phyloP scores from a whole-genome alignment of 1,140 invertebrate species.

The Drosophila ironensis region DNA sequence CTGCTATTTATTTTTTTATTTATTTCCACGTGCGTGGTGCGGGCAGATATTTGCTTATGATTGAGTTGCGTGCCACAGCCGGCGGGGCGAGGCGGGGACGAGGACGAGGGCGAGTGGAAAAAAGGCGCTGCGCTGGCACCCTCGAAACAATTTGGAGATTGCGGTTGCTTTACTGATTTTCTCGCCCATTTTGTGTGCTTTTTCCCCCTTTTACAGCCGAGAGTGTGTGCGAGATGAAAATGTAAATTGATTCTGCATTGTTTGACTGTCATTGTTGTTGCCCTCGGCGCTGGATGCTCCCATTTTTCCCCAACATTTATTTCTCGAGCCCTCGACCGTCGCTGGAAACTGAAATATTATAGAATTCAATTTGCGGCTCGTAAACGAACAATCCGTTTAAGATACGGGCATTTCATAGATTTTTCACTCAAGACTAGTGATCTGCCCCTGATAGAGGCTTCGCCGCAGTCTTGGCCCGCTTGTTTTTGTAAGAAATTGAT shows the following conservation, averaged over 20 bases:
- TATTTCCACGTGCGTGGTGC: slow-evolving; percentile 48
- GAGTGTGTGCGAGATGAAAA: slow-evolving; percentile 66
- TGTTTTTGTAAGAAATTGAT: slow-evolving; percentile 64
- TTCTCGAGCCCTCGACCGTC: slow-evolving; percentile 4
- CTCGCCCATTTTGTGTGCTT: slow-evolving; percentile 63
- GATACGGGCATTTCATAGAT: not conserved
- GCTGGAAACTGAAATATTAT: slow-evolving; percentile 32
- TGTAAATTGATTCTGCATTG: slow-evolving; percentile 80
- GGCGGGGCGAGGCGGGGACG: too few species aligned
- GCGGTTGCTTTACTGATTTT: slow-evolving; percentile 80
- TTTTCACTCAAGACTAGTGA: too few species aligned
- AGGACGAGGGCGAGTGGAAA: slow-evolving; percentile 14
- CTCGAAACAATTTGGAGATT: slow-evolving; percentile 78
- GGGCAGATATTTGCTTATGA: slow-evolving; percentile 77
- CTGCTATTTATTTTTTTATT: slow-evolving; percentile 28
- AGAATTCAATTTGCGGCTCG: slow-evolving; percentile 63
- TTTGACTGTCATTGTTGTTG: slow-evolving; percentile 75
- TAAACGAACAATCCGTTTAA: slow-evolving; percentile 8
- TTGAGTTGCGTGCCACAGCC: slow-evolving; percentile 66
- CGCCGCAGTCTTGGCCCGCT: too few species aligned
- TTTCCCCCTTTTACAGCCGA: not conserved
- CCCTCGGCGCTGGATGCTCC: slow-evolving; percentile 6
- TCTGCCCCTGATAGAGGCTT: too few species aligned
- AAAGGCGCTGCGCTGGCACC: slow-evolving; percentile 12
- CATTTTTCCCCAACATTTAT: slow-evolving; percentile 14